phyloP scores from a whole-genome alignment of 2,797 vertebrate species.

The Falco berigora region DNA sequence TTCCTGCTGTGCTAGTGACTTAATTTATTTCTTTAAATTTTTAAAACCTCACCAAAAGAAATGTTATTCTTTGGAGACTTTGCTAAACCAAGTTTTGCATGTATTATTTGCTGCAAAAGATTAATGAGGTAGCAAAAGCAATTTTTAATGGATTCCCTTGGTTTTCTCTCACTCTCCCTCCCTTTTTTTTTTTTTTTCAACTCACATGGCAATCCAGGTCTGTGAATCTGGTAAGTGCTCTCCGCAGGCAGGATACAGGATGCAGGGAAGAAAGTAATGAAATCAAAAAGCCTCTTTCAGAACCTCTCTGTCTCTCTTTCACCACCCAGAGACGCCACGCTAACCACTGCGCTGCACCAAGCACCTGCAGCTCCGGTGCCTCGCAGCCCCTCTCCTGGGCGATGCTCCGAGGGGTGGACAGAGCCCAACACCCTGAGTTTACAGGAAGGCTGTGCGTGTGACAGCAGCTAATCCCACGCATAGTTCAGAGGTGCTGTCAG shows the following conservation, averaged over 20 bases:
- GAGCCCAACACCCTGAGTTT: background rate
- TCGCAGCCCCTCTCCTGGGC: background rate
- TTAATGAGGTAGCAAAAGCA: slow-evolving; percentile 69
- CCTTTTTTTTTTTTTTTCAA: background rate
- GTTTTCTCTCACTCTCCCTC: slow-evolving; percentile 37
- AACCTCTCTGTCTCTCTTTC: background rate
- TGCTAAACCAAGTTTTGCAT: slow-evolving; percentile 52
- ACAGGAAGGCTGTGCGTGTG: background rate
- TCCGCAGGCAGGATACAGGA: background rate
- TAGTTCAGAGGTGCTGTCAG: slow-evolving; percentile 25
- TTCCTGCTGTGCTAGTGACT: slow-evolving; percentile 65
- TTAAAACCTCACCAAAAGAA: slow-evolving; percentile 66
- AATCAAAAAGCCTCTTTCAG: background rate
- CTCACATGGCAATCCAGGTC: background rate
- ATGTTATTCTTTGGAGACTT: slow-evolving; percentile 70
- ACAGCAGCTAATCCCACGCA: background rate
- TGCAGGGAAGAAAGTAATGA: background rate
- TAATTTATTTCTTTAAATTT: slow-evolving; percentile 80
- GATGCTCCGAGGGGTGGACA: fast-evolving
- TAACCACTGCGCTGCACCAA: background rate
- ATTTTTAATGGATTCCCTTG: slow-evolving; percentile 70
- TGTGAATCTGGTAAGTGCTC: slow-evolving; percentile 30
- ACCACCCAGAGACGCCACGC: background rate
- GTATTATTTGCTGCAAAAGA: slow-evolving; percentile 71
- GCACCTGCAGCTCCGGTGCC: background rate